These are phyloP conservation scores for Spisula subtruncata DNA, from an alignment of 2,888 invertebrate genomes.

Conservation along the genomic window DNA sequence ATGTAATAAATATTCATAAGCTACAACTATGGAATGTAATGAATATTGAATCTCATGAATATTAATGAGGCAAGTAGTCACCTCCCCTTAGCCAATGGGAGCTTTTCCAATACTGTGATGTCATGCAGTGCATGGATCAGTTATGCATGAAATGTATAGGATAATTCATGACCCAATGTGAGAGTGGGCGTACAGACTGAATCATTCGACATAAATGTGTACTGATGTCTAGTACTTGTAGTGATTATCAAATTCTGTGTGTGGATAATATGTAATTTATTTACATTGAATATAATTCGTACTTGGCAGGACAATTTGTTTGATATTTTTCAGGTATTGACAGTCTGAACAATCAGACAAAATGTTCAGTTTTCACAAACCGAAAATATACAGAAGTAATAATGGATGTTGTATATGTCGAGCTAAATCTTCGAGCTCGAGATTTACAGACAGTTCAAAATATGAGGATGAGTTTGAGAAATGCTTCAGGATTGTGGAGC, in stretches of 20 bases:
- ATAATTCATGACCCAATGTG: conserved; percentile 53
- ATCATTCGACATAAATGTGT: conserved; percentile 48
- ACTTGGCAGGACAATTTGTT: conserved; percentile 2
- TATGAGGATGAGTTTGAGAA: conserved; percentile 94
- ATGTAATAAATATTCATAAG: conserved; percentile 13
- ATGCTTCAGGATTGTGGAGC: conserved; percentile 92
- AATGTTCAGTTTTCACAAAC: conserved; percentile 96
- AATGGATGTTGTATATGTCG: conserved; percentile 96
- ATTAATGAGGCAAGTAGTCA: conserved; percentile 24
- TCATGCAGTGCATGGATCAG: conserved; percentile 64
- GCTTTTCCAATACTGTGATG: conserved; percentile 51
- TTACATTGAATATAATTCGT: neutral
- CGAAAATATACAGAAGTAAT: conserved; percentile 92
- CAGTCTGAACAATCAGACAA: conserved; percentile 49
- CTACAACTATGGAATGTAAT: conserved; percentile 6
- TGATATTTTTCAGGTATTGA: conserved; percentile 20
- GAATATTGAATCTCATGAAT: conserved; percentile 29
- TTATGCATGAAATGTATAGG: conserved; percentile 57
- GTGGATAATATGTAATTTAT: conserved; percentile 35
- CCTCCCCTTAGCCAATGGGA: conserved; percentile 26
- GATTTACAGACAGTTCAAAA: conserved; percentile 94
- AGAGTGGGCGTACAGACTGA: conserved; percentile 68
- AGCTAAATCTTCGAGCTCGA: conserved; percentile 94
- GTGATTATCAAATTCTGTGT: neutral
- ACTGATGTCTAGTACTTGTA: conserved; percentile 27